Conservation (phyloP, 2,113 vertebrate genomes). For the Nerophis ophidion region DNA sequence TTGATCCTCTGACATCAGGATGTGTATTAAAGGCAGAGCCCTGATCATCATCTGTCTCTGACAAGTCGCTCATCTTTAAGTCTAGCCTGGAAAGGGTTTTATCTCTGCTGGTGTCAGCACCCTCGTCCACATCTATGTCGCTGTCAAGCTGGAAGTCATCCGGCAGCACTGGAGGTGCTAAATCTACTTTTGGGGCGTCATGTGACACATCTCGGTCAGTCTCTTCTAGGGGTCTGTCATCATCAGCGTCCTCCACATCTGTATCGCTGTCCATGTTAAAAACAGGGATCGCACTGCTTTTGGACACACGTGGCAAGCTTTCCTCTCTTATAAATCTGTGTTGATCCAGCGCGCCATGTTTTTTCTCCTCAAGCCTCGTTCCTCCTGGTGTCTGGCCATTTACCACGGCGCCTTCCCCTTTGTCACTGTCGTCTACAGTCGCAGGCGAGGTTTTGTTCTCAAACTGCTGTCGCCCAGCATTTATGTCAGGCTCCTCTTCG, state of each 20-base stretch:
- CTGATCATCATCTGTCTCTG: conserved; percentile 32
- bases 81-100: conserved; percentile 9
- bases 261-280: conserved; percentile 67
- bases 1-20: not conserved
- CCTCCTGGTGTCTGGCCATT: conserved; percentile 9
- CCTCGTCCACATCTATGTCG: conserved; percentile 66
- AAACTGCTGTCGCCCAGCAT: conserved; percentile 38
- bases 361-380: conserved; percentile 9
- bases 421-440: conserved; percentile 29
- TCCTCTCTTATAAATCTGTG: not conserved
- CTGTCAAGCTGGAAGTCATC: conserved; percentile 53
- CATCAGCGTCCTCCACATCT: conserved; percentile 47
- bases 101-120: conserved; percentile 18
- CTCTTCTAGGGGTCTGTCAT: conserved; percentile 20
- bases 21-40: conserved; percentile 1
- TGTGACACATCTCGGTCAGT: conserved; percentile 50
- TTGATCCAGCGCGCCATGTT: conserved; percentile 7
- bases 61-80: conserved; percentile 35
- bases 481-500: conserved; percentile 27
- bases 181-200: conserved; percentile 6
- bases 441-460: conserved; percentile 16
- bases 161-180: conserved; percentile 6
- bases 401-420: conserved; percentile 18
- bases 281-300: conserved; percentile 13
- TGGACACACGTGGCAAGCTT: conserved; percentile 11